These are phyloP conservation scores for Mobula hypostoma DNA, from an alignment of 2,113 vertebrate species.

Conservation along the genomic window DNA sequence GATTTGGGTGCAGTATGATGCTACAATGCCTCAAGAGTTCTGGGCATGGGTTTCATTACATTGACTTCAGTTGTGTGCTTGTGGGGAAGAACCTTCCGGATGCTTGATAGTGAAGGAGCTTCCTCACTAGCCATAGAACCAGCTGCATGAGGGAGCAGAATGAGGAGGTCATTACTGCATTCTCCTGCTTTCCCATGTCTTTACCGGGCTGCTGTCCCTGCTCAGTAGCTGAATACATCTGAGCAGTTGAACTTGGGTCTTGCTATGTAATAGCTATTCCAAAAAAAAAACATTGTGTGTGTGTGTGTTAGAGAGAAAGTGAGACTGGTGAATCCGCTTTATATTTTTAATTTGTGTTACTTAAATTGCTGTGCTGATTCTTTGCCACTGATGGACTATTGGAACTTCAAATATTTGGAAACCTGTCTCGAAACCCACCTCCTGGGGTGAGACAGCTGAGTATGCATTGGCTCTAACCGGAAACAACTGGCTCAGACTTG, in stretches of 20 bases:
- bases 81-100: not conserved
- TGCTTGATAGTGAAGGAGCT: not conserved
- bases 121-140: not conserved
- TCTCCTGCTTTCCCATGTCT: not conserved
- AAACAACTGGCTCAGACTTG: not conserved
- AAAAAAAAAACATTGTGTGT: not conserved
- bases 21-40: not conserved
- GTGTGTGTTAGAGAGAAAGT: too few species aligned
- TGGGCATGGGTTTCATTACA: not conserved
- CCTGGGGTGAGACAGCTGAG: not conserved
- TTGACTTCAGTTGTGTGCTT: not conserved
- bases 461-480: not conserved
- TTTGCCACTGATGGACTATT: not conserved
- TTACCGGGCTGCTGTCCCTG: not conserved
- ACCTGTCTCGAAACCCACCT: not conserved
- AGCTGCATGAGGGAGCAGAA: not conserved
- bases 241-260: not conserved
- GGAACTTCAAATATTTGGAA: not conserved
- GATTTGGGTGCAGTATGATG: not conserved
- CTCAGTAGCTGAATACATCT: too few species aligned
- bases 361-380: not conserved
- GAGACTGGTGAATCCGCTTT: not conserved
- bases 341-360: not conserved
- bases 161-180: not conserved
- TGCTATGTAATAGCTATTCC: not conserved